phyloP scores from a whole-genome alignment of 2,797 vertebrate species.

The Nyctalus aviator region DNA sequence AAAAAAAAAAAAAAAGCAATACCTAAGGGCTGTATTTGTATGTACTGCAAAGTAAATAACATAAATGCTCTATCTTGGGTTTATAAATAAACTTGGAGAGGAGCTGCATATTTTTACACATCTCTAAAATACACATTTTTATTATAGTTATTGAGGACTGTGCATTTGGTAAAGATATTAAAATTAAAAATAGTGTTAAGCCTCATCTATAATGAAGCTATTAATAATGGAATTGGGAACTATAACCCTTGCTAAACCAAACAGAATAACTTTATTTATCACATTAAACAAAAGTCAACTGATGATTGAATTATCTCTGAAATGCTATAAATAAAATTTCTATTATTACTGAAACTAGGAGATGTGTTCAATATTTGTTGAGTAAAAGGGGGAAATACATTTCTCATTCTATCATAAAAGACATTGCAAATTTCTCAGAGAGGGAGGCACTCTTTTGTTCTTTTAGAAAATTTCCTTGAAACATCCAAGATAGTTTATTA shows the following conservation, averaged over 20 bases:
- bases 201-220: background rate
- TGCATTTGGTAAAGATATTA: constrained; percentile 54
- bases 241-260: background rate
- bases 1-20: background rate
- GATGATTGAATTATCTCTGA: background rate
- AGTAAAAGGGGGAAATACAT: background rate
- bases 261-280: constrained; percentile 27
- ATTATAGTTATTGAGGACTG: constrained; percentile 12
- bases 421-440: background rate
- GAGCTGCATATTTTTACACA: constrained; percentile 49
- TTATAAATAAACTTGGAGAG: constrained; percentile 65
- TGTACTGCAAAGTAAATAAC: constrained; percentile 20
- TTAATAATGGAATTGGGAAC: background rate
- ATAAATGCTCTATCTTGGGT: background rate
- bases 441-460: too few relatives aligned
- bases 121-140: constrained; percentile 62
- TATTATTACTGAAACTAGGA: background rate
- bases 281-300: constrained; percentile 44
- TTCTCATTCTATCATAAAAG: background rate
- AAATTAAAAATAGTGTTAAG: constrained; percentile 26
- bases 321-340: constrained; percentile 46
- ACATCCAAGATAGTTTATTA: background rate
- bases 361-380: background rate
- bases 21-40: background rate
- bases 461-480: background rate